Evolutionary conservation across 1,140 invertebrate genomes (phyloP), one percentile per base, ranked within the genome.

Genomic region (Streblospio benedicti): DNA sequence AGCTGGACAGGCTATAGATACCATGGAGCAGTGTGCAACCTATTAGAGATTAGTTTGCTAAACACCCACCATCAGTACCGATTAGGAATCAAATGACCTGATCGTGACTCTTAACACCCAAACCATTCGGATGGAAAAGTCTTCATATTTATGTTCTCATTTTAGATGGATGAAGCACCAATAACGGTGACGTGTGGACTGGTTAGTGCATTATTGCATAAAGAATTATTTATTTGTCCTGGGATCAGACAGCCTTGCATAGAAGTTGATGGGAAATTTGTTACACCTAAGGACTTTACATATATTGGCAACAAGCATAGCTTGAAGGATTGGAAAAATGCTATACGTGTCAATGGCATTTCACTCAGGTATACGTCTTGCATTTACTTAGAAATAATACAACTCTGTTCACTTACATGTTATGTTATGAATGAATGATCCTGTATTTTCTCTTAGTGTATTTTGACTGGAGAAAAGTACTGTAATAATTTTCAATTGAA

Each of bases 261-360:
- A 9, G 74, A 79, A 44, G 63, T 70, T 30, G 69, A 76, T 44
- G 74, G 73, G 1, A 58, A 63, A 32, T 68, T 77, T 62, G 70
- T 79, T 27, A 75, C 73, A 27, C 77, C 77, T 14, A 74, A 77
- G 41, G 67, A 69, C 28, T 79, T 79, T 53, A 72, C 71, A 51
- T 68, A 77, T 5, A 69, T 75, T 65, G 77, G 75, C 35, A 74
- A 79, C 35, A 79, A 79, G 61, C 74, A 77, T 31, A 75, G 73
- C 55, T 68, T 79, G 35, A 80, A 80, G 59, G 78, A 80, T 62
- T 80, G 78, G 78, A 80, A 80, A 63, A 79, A 78, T 64, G 76
- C 74, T 18, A 74, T 80, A 28, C 60, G 78, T 54, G 71, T 80
- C 20, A 71, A 76, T 60, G 72, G 75, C 6, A 64, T 70, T 33